A percentile compares a stretch with the other conserved stretches of the same genome.
Evolutionary conservation across 1,140 invertebrate genomes (phyloP).

Genomic region (Drosophila nasuta): DNA sequence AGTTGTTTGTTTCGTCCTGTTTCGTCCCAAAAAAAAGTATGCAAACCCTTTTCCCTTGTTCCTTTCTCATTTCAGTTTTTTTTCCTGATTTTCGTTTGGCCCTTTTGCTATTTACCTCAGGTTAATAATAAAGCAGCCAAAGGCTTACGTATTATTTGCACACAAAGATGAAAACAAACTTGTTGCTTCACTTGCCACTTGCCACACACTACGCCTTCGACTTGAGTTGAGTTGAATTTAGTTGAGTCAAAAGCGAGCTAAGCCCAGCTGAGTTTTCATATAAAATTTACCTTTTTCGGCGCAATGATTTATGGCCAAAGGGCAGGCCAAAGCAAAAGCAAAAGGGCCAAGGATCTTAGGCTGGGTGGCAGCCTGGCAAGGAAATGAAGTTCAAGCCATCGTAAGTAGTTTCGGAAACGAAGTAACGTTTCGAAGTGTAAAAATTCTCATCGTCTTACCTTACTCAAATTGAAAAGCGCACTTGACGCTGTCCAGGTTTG

Average conservation of each 20-base stretch:
- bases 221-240: conserved; percentile 15
- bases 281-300: conserved; percentile 54
- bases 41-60: conserved; percentile 55
- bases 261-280: conserved; percentile 42
- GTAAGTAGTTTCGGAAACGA: conserved; percentile 78
- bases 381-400: conserved; percentile 80
- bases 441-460: conserved; percentile 63
- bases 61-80: conserved; percentile 5
- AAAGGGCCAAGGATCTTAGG: conserved; percentile 41
- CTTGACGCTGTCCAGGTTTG: conserved; percentile 54
- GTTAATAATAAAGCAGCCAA: conserved; percentile 80
- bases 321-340: conserved; percentile 40
- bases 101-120: conserved; percentile 78
- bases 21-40: conserved; percentile 19
- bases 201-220: conserved; percentile 5
- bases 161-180: conserved; percentile 81
- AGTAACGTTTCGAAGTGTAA: conserved; percentile 65
- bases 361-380: conserved; percentile 27
- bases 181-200: conserved; percentile 63
- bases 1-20: conserved; percentile 24
- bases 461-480: conserved; percentile 80
- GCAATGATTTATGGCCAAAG: conserved; percentile 78
- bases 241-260: conserved; percentile 10
- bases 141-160: conserved; percentile 71
- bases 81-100: conserved; percentile 25